Evolutionary conservation across 2,113 vertebrate genomes (phyloP).

Genomic region (Otus sunia): DNA sequence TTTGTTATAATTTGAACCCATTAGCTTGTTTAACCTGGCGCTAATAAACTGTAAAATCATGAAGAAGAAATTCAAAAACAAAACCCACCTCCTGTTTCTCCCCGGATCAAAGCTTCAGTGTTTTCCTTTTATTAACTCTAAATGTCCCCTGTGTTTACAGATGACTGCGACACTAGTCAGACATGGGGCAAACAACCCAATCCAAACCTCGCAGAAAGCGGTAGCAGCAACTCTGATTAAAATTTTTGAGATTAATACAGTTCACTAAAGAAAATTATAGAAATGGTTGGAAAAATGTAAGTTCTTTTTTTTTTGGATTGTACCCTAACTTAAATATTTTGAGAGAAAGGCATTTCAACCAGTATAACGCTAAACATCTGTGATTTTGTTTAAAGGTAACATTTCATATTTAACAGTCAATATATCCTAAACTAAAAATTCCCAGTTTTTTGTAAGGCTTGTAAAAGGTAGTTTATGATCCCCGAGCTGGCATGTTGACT

Average conservation of each 20-base stretch:
- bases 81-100: not conserved
- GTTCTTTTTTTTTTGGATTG: not conserved
- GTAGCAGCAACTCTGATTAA: not conserved
- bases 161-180: not conserved
- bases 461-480: not conserved
- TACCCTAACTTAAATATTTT: not conserved
- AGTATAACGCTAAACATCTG: not conserved
- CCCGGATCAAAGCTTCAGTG: constrained; percentile 28
- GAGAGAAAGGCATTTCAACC: not conserved
- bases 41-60: constrained; percentile 39
- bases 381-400: not conserved
- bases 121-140: constrained; percentile 44
- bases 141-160: constrained; percentile 17
- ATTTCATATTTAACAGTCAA: not conserved
- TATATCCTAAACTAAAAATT: not conserved
- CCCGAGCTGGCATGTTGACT: not conserved
- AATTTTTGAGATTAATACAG: not conserved
- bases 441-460: not conserved
- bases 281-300: not conserved
- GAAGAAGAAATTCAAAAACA: not conserved
- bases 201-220: not conserved
- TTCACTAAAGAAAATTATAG: not conserved
- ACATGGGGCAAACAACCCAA: not conserved
- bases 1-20: constrained; percentile 37
- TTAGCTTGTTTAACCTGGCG: constrained; percentile 25